A percentile compares a stretch with the other conserved stretches of the same genome.
Conservation (phyloP, 2,797 vertebrate species). For the Acipenser oxyrinchus region DNA sequence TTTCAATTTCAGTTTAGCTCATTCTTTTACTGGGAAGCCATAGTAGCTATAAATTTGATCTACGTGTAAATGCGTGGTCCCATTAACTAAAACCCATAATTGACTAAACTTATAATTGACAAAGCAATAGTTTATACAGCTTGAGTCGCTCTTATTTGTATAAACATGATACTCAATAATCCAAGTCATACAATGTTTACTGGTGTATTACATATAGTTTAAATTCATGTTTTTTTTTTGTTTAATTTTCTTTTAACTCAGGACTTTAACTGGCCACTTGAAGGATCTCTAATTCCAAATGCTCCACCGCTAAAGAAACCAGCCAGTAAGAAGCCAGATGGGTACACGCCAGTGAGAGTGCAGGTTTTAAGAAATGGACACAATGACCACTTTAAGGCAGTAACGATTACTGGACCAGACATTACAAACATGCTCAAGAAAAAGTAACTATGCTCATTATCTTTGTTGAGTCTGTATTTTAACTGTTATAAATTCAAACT, state of each 20-base stretch:
- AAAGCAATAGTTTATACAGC: no score
- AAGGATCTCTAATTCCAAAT: conserved; percentile 36
- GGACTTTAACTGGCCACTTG: conserved; percentile 36
- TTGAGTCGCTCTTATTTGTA: no score
- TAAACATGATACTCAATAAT: no score
- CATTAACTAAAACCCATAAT: no score
- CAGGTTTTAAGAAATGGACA: conserved; percentile 32
- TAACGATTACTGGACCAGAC: conserved; percentile 17
- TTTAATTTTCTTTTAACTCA: conserved; percentile 19
- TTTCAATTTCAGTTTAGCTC: no score
- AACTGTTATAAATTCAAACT: no score
- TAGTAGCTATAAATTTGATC: no score
- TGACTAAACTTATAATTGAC: no score
- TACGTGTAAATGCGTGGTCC: no score
- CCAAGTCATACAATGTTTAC: no score
- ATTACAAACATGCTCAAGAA: conserved; percentile 15
- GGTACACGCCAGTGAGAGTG: conserved; percentile 26
- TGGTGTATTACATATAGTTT: no score
- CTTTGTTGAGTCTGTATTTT: neutral
- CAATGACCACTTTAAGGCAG: conserved; percentile 23
- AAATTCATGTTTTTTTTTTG: neutral
- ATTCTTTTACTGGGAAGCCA: no score
- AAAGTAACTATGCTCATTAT: conserved; percentile 12
- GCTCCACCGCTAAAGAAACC: conserved; percentile 31
- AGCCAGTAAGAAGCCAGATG: conserved; percentile 10